Base-by-base conservation (phyloP, 1,140 invertebrate genomes). In the Brachionus rotundiformis region DNA sequence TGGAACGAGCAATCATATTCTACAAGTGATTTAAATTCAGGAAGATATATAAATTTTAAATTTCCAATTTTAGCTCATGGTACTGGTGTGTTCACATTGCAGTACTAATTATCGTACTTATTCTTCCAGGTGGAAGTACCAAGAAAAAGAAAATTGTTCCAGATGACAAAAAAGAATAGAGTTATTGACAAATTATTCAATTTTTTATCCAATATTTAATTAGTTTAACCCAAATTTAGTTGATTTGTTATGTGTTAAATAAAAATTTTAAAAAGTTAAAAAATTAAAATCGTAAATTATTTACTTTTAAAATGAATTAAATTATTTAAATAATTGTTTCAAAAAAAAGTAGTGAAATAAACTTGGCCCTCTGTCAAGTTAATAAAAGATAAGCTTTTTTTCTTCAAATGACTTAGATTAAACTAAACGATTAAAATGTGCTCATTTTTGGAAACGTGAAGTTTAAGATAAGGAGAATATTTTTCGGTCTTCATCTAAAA, bases 1-100 rank as follows among this genome's bases (percentile, higher is more conserved):
- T 95, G 19, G 10, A 79, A 36, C 25, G 31, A 33, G 16, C 36
- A 13, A 31, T 71, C 23, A 25, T 41, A 31, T 83, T 82, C 82
- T 83, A 81, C 54, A 81, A 81, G 54, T 79, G 31, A 79, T 16
- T 59, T 23, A n/a, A 44, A 25, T 63, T 39, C n/a, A n/a, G n/a
- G n/a, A n/a, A n/a, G n/a, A n/a, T n/a, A n/a, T n/a, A n/a, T n/a
- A n/a, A n/a, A n/a, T n/a, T n/a, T n/a, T n/a, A n/a, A n/a, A n/a
- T n/a, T 25, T 41, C 10, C 25, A 25, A 25, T 27, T 23, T 31
- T 27, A 79, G 76, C 29, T 39, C 31, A 7, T 81, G 79, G 79
- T 81, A 81, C 41, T 81, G 54, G 54, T 41, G 41, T 68, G 54
- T 81, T 11, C 79, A 63, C 31, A 65, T 81, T 16, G 13, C 8